Base-by-base conservation (phyloP, 2,888 invertebrate genomes). In the Meta bourneti region DNA sequence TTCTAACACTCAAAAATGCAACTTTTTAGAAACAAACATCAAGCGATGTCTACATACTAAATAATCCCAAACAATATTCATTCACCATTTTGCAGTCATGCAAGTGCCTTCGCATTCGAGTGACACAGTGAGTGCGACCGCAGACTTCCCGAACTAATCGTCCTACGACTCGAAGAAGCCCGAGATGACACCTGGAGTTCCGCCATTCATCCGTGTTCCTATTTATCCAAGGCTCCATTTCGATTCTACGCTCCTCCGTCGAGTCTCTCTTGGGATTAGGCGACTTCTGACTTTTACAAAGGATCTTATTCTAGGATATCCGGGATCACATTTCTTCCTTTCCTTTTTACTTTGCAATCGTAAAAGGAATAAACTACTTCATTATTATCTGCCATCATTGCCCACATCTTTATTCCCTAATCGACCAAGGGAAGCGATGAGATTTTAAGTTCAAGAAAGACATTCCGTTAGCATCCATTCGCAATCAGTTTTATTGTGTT, bases 271-370 rank as follows among this genome's bases (percentile, higher is more conserved):
- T 11, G 83, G 71, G 71, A 71, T 82, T 83, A n/a, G 51, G 16
- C 6, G 70, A 89, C 71, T 89, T 83, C 82, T 72, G 89, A 83
- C 89, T 83, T 89, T 83, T 80, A 89, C 89, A 83, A 89, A 89
- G 78, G 75, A 54, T 70, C 83, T 83, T 89, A 89, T 89, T 89
- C 71, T 82, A 52, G 71, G 20, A 87, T 87, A 72, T 87, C 79
- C 54, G n/a, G 72, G 52, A n/a, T n/a, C n/a, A n/a, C n/a, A n/a
- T n/a, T n/a, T n/a, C n/a, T 52, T 48, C 19, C 69, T 71, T 51
- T 71, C 52, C 71, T 52, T 70, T 79, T 83, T 71, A 69, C 78
- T 81, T 88, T 88, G 61, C 69, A 88, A 75, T 75, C 87, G 79
- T 72, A 71, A 72, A 87, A 72, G 72, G 80, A 87, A 80, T 80